phyloP scores from a whole-genome alignment of 2,797 vertebrate genomes.

The Rhabdophis nuchalis region DNA sequence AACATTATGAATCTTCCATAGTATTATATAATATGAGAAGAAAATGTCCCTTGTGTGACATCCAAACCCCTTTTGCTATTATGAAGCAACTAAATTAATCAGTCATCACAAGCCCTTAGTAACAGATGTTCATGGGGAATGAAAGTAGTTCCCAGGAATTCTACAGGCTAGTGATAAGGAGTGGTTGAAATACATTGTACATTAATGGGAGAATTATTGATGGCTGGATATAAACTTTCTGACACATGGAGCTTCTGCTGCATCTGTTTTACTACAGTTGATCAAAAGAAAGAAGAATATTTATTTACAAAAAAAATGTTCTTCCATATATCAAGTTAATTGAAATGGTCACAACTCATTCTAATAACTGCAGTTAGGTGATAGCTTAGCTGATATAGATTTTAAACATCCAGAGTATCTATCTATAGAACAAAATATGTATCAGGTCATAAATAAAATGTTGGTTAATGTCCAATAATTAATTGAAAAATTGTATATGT shows the following conservation, averaged over 20 bases:
- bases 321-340: background rate
- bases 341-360: background rate
- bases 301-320: background rate
- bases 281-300: background rate
- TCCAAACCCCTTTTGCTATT: constrained; percentile 14
- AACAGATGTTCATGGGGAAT: background rate
- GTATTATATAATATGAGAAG: background rate
- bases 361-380: background rate
- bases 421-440: background rate
- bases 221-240: background rate
- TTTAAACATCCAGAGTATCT: background rate
- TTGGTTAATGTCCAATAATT: background rate
- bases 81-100: constrained; percentile 23
- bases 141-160: background rate
- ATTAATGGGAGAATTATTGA: background rate
- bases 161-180: background rate
- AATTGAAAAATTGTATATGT: background rate
- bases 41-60: background rate
- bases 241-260: background rate
- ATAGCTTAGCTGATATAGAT: background rate
- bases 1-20: background rate
- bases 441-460: background rate
- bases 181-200: too few species aligned
- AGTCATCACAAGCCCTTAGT: constrained; percentile 17
- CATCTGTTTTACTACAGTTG: background rate